Conservation (phyloP, 2,888 invertebrate genomes). For the Panorpa germanica region DNA sequence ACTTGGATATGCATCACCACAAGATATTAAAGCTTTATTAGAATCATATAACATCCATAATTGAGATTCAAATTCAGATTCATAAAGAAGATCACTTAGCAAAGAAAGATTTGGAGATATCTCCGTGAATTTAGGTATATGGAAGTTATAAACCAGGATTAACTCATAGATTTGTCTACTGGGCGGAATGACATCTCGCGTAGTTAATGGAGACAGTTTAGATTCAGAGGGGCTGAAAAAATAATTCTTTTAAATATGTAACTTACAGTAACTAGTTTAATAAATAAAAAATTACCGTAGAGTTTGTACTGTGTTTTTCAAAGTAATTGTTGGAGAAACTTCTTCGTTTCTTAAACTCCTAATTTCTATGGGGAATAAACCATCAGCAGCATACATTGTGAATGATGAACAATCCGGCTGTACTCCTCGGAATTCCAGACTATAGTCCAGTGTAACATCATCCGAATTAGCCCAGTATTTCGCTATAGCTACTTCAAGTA, state of each 20-base stretch:
- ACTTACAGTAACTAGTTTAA: not conserved
- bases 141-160: slow-evolving; percentile 71
- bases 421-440: slow-evolving; percentile 66
- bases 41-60: slow-evolving; percentile 90
- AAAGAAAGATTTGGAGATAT: slow-evolving; percentile 59
- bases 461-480: slow-evolving; percentile 93
- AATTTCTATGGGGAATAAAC: slow-evolving; percentile 53
- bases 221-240: slow-evolving; percentile 55
- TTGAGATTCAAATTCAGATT: slow-evolving; percentile 90
- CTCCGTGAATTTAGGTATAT: slow-evolving; percentile 64
- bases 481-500: slow-evolving; percentile 76
- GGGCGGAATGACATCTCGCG: slow-evolving; percentile 73
- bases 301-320: slow-evolving; percentile 58
- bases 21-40: slow-evolving; percentile 69
- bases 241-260: slow-evolving; percentile 10
- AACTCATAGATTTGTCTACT: slow-evolving; percentile 83
- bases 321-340: slow-evolving; percentile 47
- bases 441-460: slow-evolving; percentile 52
- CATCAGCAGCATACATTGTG: slow-evolving; percentile 57
- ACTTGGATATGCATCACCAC: slow-evolving; percentile 79
- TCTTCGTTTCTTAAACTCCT: slow-evolving; percentile 58
- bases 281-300: slow-evolving; percentile 28
- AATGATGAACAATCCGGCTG: slow-evolving; percentile 39
- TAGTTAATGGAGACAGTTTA: slow-evolving; percentile 59
- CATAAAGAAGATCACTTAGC: slow-evolving; percentile 78